Conservation (phyloP, 2,888 invertebrate species). For the Cryptosula pallasiana region DNA sequence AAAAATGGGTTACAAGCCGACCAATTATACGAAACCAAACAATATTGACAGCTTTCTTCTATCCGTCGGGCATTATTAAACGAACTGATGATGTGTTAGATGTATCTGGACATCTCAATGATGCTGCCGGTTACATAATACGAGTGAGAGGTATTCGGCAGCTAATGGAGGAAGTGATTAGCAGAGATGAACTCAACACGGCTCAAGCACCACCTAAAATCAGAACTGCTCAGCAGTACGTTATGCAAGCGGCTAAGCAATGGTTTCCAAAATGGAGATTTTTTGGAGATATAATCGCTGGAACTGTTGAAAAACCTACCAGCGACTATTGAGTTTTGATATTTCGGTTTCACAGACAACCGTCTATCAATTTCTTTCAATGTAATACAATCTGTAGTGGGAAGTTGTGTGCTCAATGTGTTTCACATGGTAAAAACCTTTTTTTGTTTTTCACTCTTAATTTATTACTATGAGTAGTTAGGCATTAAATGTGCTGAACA, state of each 20-base stretch:
- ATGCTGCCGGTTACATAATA: conserved; percentile 32
- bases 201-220: neutral
- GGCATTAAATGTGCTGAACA: no score
- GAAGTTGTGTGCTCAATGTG: no score
- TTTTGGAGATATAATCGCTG: neutral
- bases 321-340: no score
- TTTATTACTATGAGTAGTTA: no score
- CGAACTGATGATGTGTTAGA: conserved; percentile 30
- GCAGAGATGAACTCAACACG: neutral
- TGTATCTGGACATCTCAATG: conserved; percentile 35
- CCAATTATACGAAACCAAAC: conserved; percentile 32
- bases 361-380: no score
- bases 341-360: no score
- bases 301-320: conserved; percentile 5
- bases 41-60: conserved; percentile 36
- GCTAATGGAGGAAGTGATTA: conserved; percentile 22
- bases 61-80: conserved; percentile 33
- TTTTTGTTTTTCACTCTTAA: no score
- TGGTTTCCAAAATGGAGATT: neutral
- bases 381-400: no score
- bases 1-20: conserved; percentile 29
- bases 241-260: neutral
- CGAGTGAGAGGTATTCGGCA: conserved; percentile 30
- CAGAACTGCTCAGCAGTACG: neutral
- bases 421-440: no score